phyloP scores from a whole-genome alignment of 53 echinoderm and acorn worm species.

The Henricia sp. region DNA sequence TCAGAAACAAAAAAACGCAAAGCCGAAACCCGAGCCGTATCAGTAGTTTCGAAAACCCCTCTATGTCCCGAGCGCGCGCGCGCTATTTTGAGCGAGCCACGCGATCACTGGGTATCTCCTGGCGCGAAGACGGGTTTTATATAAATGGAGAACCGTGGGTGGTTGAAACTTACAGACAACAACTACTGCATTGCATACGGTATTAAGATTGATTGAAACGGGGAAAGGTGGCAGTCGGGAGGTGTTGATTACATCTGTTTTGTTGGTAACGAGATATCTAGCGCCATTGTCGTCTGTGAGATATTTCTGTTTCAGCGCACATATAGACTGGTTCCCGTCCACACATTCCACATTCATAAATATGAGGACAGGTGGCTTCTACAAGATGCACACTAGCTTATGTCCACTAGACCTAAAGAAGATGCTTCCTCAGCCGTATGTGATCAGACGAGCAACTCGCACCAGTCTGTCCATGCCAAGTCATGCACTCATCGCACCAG shows the following conservation, averaged over 20 bases:
- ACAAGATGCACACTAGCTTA: constrained; percentile 52
- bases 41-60: too few relatives aligned
- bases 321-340: too few relatives aligned
- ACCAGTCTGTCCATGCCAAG: constrained; percentile 27
- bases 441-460: constrained; percentile 9
- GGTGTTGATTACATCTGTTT: constrained; percentile 8
- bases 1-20: too few relatives aligned
- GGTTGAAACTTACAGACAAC: constrained; percentile 6
- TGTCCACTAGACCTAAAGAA: constrained; percentile 21
- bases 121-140: constrained; percentile 24
- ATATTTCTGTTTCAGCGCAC: too few relatives aligned
- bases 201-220: constrained; percentile 20
- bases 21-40: too few relatives aligned
- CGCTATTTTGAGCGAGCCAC: constrained; percentile 57
- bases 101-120: constrained; percentile 5
- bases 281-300: neutral
- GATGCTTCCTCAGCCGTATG: constrained; percentile 32
- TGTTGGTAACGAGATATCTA: neutral
- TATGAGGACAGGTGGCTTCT: too few relatives aligned
- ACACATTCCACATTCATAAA: too few relatives aligned
- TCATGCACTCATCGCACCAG: constrained; percentile 17
- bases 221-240: neutral
- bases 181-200: neutral
- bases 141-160: constrained; percentile 10
- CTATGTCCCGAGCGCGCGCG: too few relatives aligned